Percentiles rank a stretch among this genome's conserved stretches.
phyloP scores from a whole-genome alignment of 2,888 invertebrate genomes.

The Itoplectis maculator region DNA sequence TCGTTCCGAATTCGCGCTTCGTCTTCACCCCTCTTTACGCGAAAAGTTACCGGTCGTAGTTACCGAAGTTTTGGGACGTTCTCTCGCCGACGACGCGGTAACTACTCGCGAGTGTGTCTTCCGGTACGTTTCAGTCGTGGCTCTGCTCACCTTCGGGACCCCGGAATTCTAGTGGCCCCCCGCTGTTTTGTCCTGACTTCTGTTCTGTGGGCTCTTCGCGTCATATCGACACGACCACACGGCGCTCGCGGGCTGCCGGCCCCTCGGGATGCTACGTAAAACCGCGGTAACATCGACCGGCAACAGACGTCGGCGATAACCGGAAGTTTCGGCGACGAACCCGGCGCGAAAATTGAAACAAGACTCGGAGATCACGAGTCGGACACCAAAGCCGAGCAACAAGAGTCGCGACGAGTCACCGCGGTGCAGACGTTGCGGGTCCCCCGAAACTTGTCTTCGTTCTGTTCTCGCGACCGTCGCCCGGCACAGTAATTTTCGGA shows the following conservation, averaged over 20 bases:
- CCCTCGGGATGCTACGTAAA: conserved; percentile 12
- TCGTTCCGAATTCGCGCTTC: conserved; percentile 26
- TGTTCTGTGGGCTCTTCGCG: conserved; percentile 19
- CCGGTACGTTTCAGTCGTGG: not conserved
- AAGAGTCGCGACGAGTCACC: not conserved
- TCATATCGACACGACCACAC: conserved; percentile 51
- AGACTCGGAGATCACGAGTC: conserved; percentile 17
- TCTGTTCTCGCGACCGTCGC: conserved; percentile 45
- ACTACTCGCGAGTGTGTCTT: conserved; percentile 20
- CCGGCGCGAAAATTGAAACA: conserved; percentile 51
- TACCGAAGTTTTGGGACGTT: conserved; percentile 48
- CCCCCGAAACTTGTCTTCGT: conserved; percentile 11
- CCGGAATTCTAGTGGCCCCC: conserved; percentile 10
- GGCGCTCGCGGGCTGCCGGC: not conserved
- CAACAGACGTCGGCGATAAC: conserved; percentile 30
- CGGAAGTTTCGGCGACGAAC: conserved; percentile 55
- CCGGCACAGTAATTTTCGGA: conserved; percentile 75
- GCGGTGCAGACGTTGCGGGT: conserved; percentile 5
- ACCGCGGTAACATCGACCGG: conserved; percentile 9
- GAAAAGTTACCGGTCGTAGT: conserved; percentile 57
- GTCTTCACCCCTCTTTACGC: conserved; percentile 34
- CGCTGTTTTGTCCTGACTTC: not conserved
- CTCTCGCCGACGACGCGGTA: conserved; percentile 35
- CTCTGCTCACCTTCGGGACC: conserved; percentile 35
- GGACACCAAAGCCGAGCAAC: not conserved